phyloP scores from a whole-genome alignment of 2,888 invertebrate species.

The Cyclophora punctaria region DNA sequence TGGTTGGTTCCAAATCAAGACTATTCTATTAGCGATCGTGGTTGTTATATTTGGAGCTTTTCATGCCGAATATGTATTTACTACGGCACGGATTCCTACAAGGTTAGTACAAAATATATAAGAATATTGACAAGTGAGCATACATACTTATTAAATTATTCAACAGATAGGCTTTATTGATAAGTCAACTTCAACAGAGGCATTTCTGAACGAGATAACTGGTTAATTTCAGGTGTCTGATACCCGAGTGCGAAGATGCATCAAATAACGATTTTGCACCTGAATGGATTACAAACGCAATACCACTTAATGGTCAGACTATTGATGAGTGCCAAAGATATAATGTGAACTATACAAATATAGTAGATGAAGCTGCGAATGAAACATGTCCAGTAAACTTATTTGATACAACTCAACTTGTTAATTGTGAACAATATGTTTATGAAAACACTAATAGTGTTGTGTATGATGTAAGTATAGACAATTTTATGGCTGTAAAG shows the following conservation, averaged over 20 bases:
- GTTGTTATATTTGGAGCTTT: slow-evolving; percentile 25
- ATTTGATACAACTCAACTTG: slow-evolving; percentile 30
- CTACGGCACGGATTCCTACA: slow-evolving; percentile 30
- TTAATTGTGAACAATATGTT: slow-evolving; percentile 37
- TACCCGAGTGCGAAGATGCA: slow-evolving; percentile 34
- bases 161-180: too few species aligned
- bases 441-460: slow-evolving; percentile 46
- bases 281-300: slow-evolving; percentile 56
- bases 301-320: slow-evolving; percentile 39
- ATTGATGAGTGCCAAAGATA: slow-evolving; percentile 65
- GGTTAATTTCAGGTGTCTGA: slow-evolving; percentile 27
- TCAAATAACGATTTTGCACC: slow-evolving; percentile 38
- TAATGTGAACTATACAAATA: slow-evolving; percentile 8
- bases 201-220: too few species aligned
- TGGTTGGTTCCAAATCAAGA: slow-evolving; percentile 29
- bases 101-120: slow-evolving; percentile 19
- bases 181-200: too few species aligned
- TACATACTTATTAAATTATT: too few species aligned
- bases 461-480: slow-evolving; percentile 51
- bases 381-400: slow-evolving; percentile 37
- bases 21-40: slow-evolving; percentile 16
- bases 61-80: slow-evolving; percentile 32
- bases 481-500: too few species aligned
- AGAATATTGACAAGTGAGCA: too few species aligned
- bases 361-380: slow-evolving; percentile 1